Evolutionary conservation across 2,888 invertebrate genomes (phyloP), one percentile per base, ranked within the genome.

Genomic region (Criorhina ranunculi): DNA sequence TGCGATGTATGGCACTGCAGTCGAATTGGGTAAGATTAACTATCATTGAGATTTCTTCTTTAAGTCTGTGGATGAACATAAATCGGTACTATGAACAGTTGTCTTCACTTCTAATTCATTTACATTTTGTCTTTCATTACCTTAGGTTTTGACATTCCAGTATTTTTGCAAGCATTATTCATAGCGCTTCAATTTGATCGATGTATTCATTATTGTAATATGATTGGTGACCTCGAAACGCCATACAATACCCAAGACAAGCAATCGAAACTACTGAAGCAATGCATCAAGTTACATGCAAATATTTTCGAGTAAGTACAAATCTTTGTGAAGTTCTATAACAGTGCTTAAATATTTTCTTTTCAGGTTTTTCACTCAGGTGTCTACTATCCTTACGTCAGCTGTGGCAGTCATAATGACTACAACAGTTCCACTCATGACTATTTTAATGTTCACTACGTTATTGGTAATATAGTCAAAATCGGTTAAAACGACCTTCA

Each of bases 71-170:
- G n/a, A n/a, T n/a, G n/a, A n/a, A n/a, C n/a, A n/a, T n/a, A 62
- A 44, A 46, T 1, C 24, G 24, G 8, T 46, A 31, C 0, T 49
- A n/a, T n/a, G 19, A 1, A 44, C 31, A 31, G 1, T 31, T 24
- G 5, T 17, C 24, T 37, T 59, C 17, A 12, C 12, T 24, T 49
- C 19, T 29, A 55, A 3, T 24, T 4, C 24, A n/a, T n/a, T n/a
- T n/a, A n/a, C n/a, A n/a, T n/a, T n/a, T n/a, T n/a, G n/a, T n/a
- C n/a, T n/a, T n/a, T n/a, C n/a, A n/a, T n/a, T 24, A 24, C 4
- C 24, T 42, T 42, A 42, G 76, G 76, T 12, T 76, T 81, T 9
- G 81, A 81, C 9, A 51, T 81, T 0, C 69, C 81, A 19, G 76
- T 64, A 2, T 75, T 75, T 17, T 9, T 81, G 17, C 80, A 81